Evolutionary conservation across 2,888 invertebrate species (phyloP), one percentile per base, ranked within the genome.

Genomic region (Brachypterus glaber): DNA sequence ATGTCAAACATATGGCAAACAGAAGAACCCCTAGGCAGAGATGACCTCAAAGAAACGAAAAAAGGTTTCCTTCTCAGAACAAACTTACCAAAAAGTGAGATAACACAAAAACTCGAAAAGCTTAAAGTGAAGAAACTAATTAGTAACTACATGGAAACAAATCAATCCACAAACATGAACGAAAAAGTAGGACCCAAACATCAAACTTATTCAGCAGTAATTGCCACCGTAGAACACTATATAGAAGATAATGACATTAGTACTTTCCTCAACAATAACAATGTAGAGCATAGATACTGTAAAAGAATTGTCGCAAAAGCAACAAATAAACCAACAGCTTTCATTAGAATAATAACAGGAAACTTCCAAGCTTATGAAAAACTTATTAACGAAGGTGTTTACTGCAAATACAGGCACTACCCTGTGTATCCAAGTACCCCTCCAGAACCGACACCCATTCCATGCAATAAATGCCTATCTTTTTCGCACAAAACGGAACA

Each of bases 341-440:
- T 33, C 14, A 37, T 37, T 9, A 18, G 37, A 31, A 29, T 41
- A 8, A 41, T 37, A 25, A 37, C 33, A 11, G 32, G 33, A 17
- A 26, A 29, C 17, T 13, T 40, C 14, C 8, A 26, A 26, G 14
- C 36, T 2, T 37, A 32, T 14, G 33, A 40, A 37, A 40, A 40
- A 18, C 25, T 40, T 17, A 12, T 40, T 7, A 40, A 40, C 16
- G 32, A 37, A 12, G 37, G 37, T 2, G n/a, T 29, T 11, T 29
- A 11, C 13, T 29, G n/a, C 29, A 29, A 29, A 13, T 13, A 8
- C 13, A 25, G 16, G 13, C 21, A 36, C 5, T 40, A 36, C 25
- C 15, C 33, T 2, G 33, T 32, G 3, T 35, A 30, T 30, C 26
- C 32, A 2, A 40, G 40, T 14, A 33, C 27, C 5, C 36, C 36